A percentile compares a stretch with the other conserved stretches of the same genome.
phyloP scores from a whole-genome alignment of 2,888 invertebrate species.

The Tinea semifulvella region DNA sequence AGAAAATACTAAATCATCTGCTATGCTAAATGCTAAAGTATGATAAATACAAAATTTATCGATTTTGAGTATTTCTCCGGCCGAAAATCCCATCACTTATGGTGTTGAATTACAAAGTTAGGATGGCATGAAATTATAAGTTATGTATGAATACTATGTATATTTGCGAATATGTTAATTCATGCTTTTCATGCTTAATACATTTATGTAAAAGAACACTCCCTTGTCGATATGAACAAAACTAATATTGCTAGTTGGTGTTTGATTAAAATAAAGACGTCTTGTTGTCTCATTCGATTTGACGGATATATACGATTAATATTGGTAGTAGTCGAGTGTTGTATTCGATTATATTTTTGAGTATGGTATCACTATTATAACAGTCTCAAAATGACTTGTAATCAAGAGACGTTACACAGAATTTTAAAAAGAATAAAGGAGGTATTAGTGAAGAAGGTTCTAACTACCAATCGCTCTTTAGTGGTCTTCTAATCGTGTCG shows the following conservation, averaged over 20 bases:
- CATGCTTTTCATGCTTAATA: constrained; percentile 14
- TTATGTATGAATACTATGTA: constrained; percentile 6
- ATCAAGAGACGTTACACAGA: neutral
- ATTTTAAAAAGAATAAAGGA: too few relatives aligned
- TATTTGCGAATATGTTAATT: constrained; percentile 20
- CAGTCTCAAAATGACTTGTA: too few relatives aligned
- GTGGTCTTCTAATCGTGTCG: neutral
- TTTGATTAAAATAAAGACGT: constrained; percentile 32
- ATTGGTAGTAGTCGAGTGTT: too few relatives aligned
- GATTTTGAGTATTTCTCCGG: too few relatives aligned
- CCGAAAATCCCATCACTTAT: too few relatives aligned
- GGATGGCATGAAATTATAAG: constrained; percentile 5
- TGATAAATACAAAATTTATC: too few relatives aligned
- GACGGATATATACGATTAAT: too few relatives aligned
- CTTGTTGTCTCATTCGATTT: constrained; percentile 41
- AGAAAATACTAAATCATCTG: too few relatives aligned
- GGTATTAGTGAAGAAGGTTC: constrained; percentile 8
- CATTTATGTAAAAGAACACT: constrained; percentile 36
- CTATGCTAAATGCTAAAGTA: too few relatives aligned
- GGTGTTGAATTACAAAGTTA: neutral
- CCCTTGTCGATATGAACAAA: constrained; percentile 28
- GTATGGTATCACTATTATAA: too few relatives aligned
- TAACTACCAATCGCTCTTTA: constrained; percentile 2
- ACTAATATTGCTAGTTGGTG: constrained; percentile 15
- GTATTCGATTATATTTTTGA: too few relatives aligned